Evolutionary conservation across 2,888 invertebrate species (phyloP), one percentile per base, ranked within the genome.

Genomic region (Hypsopygia costalis): DNA sequence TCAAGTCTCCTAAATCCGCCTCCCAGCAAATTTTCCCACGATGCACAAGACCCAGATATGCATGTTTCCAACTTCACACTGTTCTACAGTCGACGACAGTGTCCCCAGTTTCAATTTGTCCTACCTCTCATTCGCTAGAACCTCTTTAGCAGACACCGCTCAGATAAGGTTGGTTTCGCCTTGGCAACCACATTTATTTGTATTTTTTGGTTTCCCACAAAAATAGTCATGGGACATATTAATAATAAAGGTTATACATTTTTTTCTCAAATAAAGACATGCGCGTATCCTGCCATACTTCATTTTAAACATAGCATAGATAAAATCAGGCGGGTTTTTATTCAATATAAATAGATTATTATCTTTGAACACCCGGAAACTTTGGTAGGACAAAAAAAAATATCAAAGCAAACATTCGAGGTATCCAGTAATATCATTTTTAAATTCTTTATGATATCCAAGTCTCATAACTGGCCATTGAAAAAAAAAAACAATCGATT

Each of bases 391-490:
- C 48, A 52, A 61, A 59, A 58, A 53, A 57, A 47, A 51, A 57
- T 51, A 55, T 62, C 62, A 68, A 69, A 68, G 68, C 61, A 74
- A 73, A 73, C 69, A 75, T 74, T 62, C 60, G 59, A 68, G 69
- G 64, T 66, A 72, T 69, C 57, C 29, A 48, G 69, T 69, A 70
- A 70, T 74, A 77, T 77, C 68, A 74, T 75, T 78, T 78, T 73
- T 67, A 69, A 76, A 76, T 75, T 74, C 67, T 75, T 75, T 79
- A 77, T 70, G 75, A 70, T 70, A 56, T 61, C 64, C 63, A 55
- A 52, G 51, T 47, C 52, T 66, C 66, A 64, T 67, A 68, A 65
- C 70, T 62, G 67, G 54, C 52, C 47, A 48, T 39, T 28, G 33
- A 33, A 62, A 43, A 36, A 53, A 51, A 49, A 48, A 44, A 45